phyloP scores from a whole-genome alignment of 2,888 invertebrate genomes.

The Cyclophora punctaria region DNA sequence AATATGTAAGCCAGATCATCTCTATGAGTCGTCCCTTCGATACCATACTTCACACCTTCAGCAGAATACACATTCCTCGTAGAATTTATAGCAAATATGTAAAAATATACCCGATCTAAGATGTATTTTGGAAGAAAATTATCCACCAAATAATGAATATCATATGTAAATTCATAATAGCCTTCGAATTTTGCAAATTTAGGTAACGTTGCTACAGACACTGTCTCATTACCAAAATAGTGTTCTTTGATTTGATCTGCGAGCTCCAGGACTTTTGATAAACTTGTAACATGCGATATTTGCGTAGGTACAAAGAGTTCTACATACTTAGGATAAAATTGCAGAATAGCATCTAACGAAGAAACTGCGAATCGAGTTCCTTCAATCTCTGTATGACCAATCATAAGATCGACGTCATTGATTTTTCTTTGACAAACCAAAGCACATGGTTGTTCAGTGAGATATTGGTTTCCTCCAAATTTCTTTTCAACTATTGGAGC shows the following conservation, averaged over 20 bases:
- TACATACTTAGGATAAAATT: constrained; percentile 4
- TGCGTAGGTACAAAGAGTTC: constrained; percentile 4
- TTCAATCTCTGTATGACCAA: constrained; percentile 10
- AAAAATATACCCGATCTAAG: constrained; percentile 5
- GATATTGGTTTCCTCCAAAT: constrained; percentile 9
- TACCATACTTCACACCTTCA: constrained; percentile 5
- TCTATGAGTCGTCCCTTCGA: constrained; percentile 7
- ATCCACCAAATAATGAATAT: constrained; percentile 7
- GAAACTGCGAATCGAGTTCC: not conserved
- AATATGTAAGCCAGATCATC: constrained; percentile 12
- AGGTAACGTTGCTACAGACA: constrained; percentile 1
- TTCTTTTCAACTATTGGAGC: constrained; percentile 13
- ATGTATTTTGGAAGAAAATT: constrained; percentile 1
- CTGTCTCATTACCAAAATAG: constrained; percentile 7
- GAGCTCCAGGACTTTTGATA: constrained; percentile 1
- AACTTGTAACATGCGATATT: constrained; percentile 3
- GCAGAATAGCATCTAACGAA: not conserved
- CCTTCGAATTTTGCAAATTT: not conserved
- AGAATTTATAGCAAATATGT: constrained; percentile 7
- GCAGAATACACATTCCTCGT: constrained; percentile 7
- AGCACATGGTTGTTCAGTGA: constrained; percentile 3
- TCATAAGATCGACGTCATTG: constrained; percentile 10
- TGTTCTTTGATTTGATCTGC: constrained; percentile 3
- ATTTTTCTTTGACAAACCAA: constrained; percentile 3
- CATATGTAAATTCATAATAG: constrained; percentile 2